phyloP scores from a whole-genome alignment of 2,888 invertebrate species.

The Cephus nigrinus region DNA sequence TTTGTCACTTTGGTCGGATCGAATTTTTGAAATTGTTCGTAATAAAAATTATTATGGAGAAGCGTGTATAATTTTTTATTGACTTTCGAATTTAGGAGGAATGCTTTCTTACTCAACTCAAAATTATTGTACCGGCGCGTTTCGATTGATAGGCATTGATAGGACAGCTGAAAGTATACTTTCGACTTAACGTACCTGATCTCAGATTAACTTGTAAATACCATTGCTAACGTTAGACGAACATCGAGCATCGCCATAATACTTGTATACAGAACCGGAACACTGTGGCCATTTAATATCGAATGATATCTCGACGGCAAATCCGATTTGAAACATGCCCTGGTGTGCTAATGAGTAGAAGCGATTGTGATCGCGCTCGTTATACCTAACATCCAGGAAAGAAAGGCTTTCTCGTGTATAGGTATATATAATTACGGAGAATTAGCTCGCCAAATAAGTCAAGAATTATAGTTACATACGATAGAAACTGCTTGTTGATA shows the following conservation, averaged over 20 bases:
- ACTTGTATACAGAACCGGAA: constrained; percentile 1
- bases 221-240: neutral
- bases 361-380: constrained; percentile 35
- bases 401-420: neutral
- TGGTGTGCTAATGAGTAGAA: constrained; percentile 38
- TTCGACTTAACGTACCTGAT: neutral
- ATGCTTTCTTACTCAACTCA: no score
- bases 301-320: neutral
- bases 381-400: neutral
- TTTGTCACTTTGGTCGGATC: neutral
- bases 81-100: no score
- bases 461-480: neutral
- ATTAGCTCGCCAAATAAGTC: neutral
- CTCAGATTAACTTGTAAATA: neutral
- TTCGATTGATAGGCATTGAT: neutral
- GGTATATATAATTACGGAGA: neutral
- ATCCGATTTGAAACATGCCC: neutral
- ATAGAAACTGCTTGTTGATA: neutral
- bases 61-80: neutral
- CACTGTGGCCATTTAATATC: neutral
- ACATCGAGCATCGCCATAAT: neutral
- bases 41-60: neutral
- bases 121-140: neutral
- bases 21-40: neutral
- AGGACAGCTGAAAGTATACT: neutral